Evolutionary conservation across 2,113 vertebrate species (phyloP).

Genomic region (Columbina picui): DNA sequence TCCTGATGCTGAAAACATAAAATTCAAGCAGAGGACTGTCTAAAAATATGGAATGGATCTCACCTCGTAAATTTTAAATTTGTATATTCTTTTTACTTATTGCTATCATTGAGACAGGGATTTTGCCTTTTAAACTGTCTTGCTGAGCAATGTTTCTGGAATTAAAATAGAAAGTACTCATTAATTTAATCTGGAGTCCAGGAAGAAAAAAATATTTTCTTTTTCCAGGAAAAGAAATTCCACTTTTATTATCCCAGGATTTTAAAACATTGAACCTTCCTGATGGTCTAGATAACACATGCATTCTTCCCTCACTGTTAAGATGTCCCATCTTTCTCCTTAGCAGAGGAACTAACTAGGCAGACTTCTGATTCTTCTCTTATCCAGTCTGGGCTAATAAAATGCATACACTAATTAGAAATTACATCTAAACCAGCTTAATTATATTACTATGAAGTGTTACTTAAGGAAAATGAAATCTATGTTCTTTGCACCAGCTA

Average conservation of each 20-base stretch:
- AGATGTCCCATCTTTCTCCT: not conserved
- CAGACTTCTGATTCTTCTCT: not conserved
- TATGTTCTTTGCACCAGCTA: not conserved
- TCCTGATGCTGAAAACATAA: not conserved
- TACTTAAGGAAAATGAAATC: not conserved
- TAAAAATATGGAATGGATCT: not conserved
- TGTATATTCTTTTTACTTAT: not conserved
- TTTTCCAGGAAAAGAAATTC: not conserved
- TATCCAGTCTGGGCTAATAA: not conserved
- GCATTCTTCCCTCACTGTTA: not conserved
- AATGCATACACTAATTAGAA: not conserved
- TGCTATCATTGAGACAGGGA: not conserved
- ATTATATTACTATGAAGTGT: not conserved
- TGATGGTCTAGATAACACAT: not conserved
- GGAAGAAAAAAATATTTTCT: not conserved
- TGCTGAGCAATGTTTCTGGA: not conserved
- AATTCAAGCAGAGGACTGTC: not conserved
- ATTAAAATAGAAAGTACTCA: not conserved
- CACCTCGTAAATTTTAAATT: not conserved
- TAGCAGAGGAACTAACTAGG: not conserved
- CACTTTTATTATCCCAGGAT: not conserved
- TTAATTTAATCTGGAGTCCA: not conserved
- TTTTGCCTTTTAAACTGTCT: not conserved
- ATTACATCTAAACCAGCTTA: not conserved
- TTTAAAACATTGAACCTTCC: not conserved